A percentile compares a stretch with the other conserved stretches of the same genome.
Evolutionary conservation across 2,113 vertebrate species (phyloP).

Genomic region (Ahaetulla prasina): DNA sequence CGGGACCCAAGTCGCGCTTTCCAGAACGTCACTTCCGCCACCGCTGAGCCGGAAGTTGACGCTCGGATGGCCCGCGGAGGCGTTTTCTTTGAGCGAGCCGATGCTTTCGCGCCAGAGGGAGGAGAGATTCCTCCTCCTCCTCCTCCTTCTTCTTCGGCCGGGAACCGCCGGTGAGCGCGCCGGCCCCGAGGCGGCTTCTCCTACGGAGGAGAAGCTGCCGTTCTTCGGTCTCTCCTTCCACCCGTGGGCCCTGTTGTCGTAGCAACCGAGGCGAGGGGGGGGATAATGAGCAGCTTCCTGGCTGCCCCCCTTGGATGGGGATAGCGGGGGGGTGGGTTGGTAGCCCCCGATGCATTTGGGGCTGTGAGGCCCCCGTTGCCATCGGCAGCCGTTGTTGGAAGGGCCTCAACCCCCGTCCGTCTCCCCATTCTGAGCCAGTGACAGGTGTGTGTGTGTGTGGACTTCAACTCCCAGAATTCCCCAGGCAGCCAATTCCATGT

Average conservation of each 20-base stretch:
- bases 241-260: neutral
- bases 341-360: neutral
- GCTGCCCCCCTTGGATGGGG: neutral
- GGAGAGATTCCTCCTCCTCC: neutral
- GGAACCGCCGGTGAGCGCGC: neutral
- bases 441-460: neutral
- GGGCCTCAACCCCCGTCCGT: neutral
- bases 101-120: too few relatives aligned
- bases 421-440: too few relatives aligned
- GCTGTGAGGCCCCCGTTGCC: neutral
- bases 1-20: neutral
- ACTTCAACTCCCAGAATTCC: neutral
- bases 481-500: neutral
- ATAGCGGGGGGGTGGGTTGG: neutral
- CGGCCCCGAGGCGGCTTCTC: neutral
- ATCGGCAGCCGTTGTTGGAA: neutral
- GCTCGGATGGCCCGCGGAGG: neutral
- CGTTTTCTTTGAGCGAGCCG: neutral
- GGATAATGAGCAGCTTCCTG: neutral
- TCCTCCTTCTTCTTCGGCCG: too few relatives aligned
- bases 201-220: neutral
- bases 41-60: neutral
- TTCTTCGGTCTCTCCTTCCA: neutral
- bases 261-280: neutral
- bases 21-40: accelerated